phyloP scores from a whole-genome alignment of 2,797 vertebrate species.

The Spheniscus humboldti region DNA sequence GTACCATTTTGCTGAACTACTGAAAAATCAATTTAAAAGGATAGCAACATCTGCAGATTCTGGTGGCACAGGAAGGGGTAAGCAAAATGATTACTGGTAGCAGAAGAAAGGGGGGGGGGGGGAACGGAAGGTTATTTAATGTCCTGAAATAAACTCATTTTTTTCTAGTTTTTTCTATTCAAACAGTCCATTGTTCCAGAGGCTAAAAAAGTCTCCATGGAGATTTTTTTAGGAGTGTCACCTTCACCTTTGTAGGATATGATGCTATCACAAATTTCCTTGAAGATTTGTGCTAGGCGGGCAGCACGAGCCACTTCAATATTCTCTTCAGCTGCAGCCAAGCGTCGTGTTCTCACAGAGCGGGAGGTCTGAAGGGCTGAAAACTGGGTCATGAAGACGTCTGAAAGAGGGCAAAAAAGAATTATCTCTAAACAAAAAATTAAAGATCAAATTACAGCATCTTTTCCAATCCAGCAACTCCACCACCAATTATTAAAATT shows the following conservation, averaged over 20 bases:
- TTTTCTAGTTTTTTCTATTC: background rate
- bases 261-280: conserved; percentile 98
- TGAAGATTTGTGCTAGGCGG: conserved; percentile 98
- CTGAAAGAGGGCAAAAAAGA: conserved; percentile 70
- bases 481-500: background rate
- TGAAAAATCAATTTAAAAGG: background rate
- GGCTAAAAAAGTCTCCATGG: background rate
- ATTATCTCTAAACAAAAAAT: background rate
- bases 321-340: conserved; percentile 95
- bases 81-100: background rate
- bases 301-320: conserved; percentile 95
- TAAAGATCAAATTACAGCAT: background rate
- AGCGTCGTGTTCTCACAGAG: conserved; percentile 90
- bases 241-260: conserved; percentile 92
- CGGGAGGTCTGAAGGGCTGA: conserved; percentile 95
- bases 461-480: background rate
- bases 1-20: background rate
- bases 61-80: background rate
- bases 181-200: background rate
- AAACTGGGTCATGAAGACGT: conserved; percentile 99
- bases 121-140: background rate
- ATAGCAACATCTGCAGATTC: background rate
- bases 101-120: background rate
- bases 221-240: background rate
- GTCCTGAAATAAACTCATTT: background rate